Percentiles rank a stretch among this genome's conserved stretches.
These are phyloP conservation scores for Ceyx cyanopectus DNA, from an alignment of 2,113 vertebrate genomes.

Conservation along the genomic window DNA sequence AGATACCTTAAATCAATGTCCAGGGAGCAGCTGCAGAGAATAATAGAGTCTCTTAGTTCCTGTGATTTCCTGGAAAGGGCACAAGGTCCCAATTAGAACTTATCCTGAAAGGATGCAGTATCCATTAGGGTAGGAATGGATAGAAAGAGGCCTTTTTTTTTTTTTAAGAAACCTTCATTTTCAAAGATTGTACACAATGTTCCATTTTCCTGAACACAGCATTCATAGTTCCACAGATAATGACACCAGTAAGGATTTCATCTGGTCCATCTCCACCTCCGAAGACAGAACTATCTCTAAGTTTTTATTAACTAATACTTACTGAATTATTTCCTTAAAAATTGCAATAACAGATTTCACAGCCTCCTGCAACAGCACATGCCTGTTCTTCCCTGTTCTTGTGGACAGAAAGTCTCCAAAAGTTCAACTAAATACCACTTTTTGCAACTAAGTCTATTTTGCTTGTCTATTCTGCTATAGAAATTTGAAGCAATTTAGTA, in stretches of 20 bases:
- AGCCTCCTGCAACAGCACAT: not conserved
- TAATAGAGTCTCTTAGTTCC: not conserved
- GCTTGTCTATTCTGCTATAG: not conserved
- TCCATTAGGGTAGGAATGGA: not conserved
- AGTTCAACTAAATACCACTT: not conserved
- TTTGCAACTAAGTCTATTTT: not conserved
- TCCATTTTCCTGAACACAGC: not conserved
- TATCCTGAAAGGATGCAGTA: not conserved
- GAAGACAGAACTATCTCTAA: not conserved
- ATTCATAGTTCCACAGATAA: not conserved
- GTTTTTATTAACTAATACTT: not conserved
- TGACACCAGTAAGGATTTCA: not conserved
- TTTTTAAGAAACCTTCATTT: conserved; percentile 2
- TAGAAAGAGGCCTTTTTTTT: not conserved
- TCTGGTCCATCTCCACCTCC: not conserved
- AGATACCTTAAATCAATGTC: conserved; percentile 19
- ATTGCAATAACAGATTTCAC: not conserved
- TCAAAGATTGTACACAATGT: not conserved
- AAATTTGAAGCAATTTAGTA: not conserved
- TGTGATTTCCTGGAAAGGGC: not conserved
- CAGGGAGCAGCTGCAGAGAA: not conserved
- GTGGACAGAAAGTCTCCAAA: not conserved
- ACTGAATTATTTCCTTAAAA: not conserved
- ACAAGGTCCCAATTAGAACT: conserved; percentile 45
- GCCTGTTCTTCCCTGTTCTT: not conserved